These are phyloP conservation scores for Anas platyrhynchos DNA, from an alignment of 2,113 vertebrate species.

Conservation along the genomic window DNA sequence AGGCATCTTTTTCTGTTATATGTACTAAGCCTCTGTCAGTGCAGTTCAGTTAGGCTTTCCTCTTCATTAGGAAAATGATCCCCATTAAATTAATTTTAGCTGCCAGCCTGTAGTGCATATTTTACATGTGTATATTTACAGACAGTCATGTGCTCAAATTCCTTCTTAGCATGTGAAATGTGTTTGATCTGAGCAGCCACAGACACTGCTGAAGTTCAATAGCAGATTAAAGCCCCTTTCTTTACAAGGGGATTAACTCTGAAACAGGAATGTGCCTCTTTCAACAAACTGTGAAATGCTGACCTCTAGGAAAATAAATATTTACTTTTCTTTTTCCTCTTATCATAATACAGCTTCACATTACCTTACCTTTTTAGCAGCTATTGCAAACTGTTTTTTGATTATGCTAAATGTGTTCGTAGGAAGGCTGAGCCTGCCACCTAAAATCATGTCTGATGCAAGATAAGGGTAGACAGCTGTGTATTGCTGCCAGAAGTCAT, in stretches of 20 bases:
- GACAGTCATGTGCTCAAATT: not conserved
- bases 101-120: not conserved
- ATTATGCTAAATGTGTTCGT: not conserved
- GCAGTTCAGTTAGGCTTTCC: not conserved
- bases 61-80: not conserved
- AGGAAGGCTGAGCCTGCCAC: not conserved
- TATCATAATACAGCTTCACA: not conserved
- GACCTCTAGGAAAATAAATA: constrained; percentile 3
- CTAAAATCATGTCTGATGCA: not conserved
- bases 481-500: constrained; percentile 22
- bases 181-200: constrained; percentile 30
- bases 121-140: constrained; percentile 25
- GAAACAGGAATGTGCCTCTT: not conserved
- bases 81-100: constrained; percentile 24
- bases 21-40: not conserved
- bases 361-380: not conserved
- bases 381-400: not conserved
- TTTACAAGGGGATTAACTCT: constrained; percentile 5
- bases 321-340: not conserved
- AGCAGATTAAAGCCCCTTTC: constrained; percentile 26
- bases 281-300: not conserved
- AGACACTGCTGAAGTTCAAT: not conserved
- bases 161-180: not conserved
- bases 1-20: not conserved
- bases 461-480: constrained; percentile 60